A percentile compares a stretch with the other conserved stretches of the same genome.
These are phyloP conservation scores for Calliphora vomitoria DNA, from an alignment of 2,888 invertebrate species.

Conservation along the genomic window DNA sequence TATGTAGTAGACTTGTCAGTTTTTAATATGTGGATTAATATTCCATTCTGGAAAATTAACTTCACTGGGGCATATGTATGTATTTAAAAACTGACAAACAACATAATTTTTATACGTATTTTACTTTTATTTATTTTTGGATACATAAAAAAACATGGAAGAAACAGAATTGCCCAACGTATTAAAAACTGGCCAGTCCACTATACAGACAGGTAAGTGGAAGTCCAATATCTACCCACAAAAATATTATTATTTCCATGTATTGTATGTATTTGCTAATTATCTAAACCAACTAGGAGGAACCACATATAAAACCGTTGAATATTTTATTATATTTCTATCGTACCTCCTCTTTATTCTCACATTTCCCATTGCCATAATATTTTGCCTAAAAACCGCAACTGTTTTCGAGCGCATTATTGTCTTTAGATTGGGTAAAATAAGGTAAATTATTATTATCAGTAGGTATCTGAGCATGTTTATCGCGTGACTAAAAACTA, in stretches of 20 bases:
- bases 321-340: conserved; percentile 75
- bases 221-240: not conserved
- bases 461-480: too few species aligned
- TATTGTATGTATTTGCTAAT: not conserved
- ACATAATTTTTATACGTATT: not conserved
- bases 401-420: conserved; percentile 87
- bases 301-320: conserved; percentile 35
- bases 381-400: conserved; percentile 83
- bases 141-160: conserved; percentile 9
- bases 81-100: not conserved
- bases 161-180: not conserved
- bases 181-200: not conserved
- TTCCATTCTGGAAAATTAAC: too few species aligned
- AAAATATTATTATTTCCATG: too few species aligned
- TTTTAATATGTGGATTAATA: too few species aligned
- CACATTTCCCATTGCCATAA: conserved; percentile 79
- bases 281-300: not conserved
- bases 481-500: too few species aligned
- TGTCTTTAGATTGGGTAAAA: conserved; percentile 87
- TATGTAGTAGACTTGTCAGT: too few species aligned
- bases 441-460: conserved; percentile 72
- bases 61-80: too few species aligned
- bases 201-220: conserved; percentile 4
- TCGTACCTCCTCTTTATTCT: conserved; percentile 77
- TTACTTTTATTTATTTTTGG: too few species aligned